These are phyloP conservation scores for Betta splendens DNA, from an alignment of 2,797 vertebrate genomes.

Conservation along the genomic window DNA sequence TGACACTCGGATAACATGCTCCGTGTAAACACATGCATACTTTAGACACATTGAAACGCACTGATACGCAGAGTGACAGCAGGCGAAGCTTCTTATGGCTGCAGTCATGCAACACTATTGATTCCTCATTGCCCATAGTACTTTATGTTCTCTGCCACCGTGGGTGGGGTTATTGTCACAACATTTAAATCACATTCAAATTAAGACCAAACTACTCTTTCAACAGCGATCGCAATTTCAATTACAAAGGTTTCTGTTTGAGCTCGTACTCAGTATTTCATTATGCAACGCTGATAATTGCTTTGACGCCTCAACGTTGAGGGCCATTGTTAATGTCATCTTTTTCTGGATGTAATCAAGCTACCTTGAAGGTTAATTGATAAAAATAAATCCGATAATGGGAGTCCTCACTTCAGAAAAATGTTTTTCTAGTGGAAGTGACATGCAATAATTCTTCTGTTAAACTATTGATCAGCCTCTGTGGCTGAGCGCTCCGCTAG, in stretches of 20 bases:
- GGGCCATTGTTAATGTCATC: not conserved
- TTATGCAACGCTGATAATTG: not conserved
- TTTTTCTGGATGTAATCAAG: not conserved
- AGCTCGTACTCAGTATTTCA: not conserved
- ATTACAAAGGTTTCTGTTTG: constrained; percentile 1
- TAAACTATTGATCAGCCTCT: constrained; percentile 19
- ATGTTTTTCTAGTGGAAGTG: constrained; percentile 1
- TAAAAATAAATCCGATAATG: not conserved
- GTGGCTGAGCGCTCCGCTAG: constrained; percentile 9
- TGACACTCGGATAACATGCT: constrained; percentile 45
- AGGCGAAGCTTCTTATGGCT: not conserved
- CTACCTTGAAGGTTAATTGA: not conserved
- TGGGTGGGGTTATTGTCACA: not conserved
- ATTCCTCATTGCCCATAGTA: constrained; percentile 13
- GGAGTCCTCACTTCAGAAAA: not conserved
- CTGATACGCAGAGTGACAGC: constrained; percentile 4
- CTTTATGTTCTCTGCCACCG: constrained; percentile 9
- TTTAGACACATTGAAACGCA: constrained; percentile 11
- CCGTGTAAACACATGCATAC: constrained; percentile 42
- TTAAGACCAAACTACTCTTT: not conserved
- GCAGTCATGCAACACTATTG: constrained; percentile 2
- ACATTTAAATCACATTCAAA: constrained; percentile 15
- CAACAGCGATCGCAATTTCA: not conserved
- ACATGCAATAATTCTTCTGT: not conserved
- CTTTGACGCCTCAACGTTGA: not conserved